Conservation (phyloP, 2,113 vertebrate genomes). For the Echinops telfairi region DNA sequence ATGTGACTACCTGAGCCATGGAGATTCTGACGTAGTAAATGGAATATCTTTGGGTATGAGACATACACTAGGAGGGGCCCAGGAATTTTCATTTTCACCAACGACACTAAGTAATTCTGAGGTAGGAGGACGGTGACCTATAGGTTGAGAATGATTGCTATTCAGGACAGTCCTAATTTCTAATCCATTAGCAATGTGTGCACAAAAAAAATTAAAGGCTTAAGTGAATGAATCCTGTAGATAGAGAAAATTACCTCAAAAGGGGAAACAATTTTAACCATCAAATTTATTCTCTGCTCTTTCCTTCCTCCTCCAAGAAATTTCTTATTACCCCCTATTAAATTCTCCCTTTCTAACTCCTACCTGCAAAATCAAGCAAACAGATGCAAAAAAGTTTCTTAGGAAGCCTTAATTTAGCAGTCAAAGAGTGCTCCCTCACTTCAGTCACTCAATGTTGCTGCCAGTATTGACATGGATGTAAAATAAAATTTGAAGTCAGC, state of each 20-base stretch:
- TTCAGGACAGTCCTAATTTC: background rate
- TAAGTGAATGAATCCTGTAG: background rate
- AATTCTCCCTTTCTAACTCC: background rate
- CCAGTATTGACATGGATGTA: background rate
- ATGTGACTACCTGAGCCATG: background rate
- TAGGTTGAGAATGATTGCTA: background rate
- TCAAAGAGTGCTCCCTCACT: background rate
- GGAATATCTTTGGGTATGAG: background rate
- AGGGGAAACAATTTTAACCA: background rate
- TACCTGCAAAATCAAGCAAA: background rate
- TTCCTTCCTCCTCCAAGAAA: background rate
- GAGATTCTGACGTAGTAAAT: background rate
- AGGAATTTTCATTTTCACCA: background rate
- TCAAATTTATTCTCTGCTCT: background rate
- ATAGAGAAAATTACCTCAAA: background rate
- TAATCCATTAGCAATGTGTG: background rate
- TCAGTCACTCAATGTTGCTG: constrained; percentile 11
- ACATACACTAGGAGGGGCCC: background rate
- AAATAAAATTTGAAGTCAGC: too few species aligned
- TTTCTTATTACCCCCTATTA: background rate
- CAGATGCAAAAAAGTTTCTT: background rate
- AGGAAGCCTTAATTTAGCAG: background rate
- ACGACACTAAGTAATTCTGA: background rate
- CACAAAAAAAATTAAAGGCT: background rate
- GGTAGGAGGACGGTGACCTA: background rate